Base-by-base conservation (phyloP, 2,113 vertebrate species). In the Baryphthengus martii region DNA sequence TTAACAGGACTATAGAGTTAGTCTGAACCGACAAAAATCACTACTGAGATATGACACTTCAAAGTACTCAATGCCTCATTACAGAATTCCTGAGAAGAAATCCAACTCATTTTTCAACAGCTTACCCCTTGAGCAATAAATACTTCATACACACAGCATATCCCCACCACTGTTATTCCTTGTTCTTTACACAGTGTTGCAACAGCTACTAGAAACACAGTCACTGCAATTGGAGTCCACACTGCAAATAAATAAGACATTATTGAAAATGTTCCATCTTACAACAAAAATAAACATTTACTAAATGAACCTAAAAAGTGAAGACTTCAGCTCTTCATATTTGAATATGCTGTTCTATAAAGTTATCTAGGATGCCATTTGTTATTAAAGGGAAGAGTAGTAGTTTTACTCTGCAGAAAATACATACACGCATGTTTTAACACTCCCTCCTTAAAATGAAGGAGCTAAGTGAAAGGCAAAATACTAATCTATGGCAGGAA, bases 161-260 rank as follows among this genome's bases (percentile, higher is more conserved):
- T 99, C 56, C 99, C 99, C 58, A 99, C 98, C 42, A 99, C 99
- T 1, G 99, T 99, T 96, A 99, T 99, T 87, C 99, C 99, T 96
- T 99, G 99, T 89, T 99, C 99, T 95, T 99, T 99, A 95, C 99
- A 99, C 12, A 99, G 95, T 5, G 99, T 99, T 90, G 99, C 99
- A 89, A 98, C 97, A 82, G 99, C 99, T 89, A 99, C 99, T 42
- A 99, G 98, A 90, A 99, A 85, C 28, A 99, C 99, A 4, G 99
- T 99, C 95, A 99, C 50, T 42, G 98, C 98, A 91, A 99, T 99
- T 74, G 99, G 99, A 80, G 98, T 97, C 99, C 99, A 99, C 24
- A 98, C 99, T 99, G 97, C 31, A 98, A 97, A 93, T 40, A 66
- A 96, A 96, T 13, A 90, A n/a, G 8, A 89, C 1, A 7, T 53